Evolutionary conservation across 2,888 invertebrate species (phyloP), one percentile per base, ranked within the genome.

Genomic region (Sceliomorpha sp.): DNA sequence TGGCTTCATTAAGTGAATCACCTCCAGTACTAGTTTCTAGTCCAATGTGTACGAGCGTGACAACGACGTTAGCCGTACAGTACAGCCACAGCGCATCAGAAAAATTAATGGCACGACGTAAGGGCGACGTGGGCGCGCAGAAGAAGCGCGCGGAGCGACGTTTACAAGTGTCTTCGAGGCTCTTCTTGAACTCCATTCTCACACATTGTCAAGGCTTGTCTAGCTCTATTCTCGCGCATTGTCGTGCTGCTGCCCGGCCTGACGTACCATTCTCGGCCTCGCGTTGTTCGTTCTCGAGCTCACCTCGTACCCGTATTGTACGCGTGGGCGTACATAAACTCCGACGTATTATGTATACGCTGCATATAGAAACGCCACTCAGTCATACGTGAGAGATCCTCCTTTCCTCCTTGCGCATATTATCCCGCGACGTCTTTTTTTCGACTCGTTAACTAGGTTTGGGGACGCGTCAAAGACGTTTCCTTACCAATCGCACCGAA

Each of bases 151-250:
- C 36, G 29, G 66, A 68, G 51, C 63, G 75, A 76, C 79, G 60
- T 74, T 74, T 73, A 79, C 81, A 78, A 79, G 79, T 78, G 81
- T 81, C 75, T 72, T 75, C 75, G 73, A 70, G 58, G 48, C 62
- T 71, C 47, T 53, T 58, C 74, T 66, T 59, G 56, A 62, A 64
- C 73, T 63, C 59, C 53, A 70, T 76, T 75, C 78, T 72, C 72
- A 72, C 71, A 50, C 74, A 76, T 78, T 80, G 79, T 78, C 77
- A 70, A 74, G 73, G 63, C 69, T 71, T 73, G 71, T 68, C 70
- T 62, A 58, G 70, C 55, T 72, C 70, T 73, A 62, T 72, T 74
- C 72, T 62, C 53, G 48, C 68, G 66, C 40, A 58, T 59, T 66
- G 53, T 64, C 66, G 42, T 40, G 17, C 31, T 36, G 15, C 37